Base-by-base conservation (phyloP, 2,888 invertebrate species). In the Chouioia cunea region DNA sequence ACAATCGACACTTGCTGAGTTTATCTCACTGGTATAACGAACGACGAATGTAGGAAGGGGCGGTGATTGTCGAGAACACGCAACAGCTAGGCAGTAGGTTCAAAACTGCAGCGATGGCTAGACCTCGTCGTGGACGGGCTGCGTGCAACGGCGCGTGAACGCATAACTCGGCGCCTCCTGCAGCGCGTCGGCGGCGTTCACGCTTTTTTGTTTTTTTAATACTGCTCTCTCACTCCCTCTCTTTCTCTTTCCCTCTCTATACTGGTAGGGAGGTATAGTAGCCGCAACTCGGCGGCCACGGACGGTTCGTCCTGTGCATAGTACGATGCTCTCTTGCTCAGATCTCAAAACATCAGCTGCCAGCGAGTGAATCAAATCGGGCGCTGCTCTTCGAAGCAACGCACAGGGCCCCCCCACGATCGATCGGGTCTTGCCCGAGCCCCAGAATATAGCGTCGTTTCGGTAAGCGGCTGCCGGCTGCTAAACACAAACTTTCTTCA, bases 161-260 rank as follows among this genome's bases (percentile, higher is more conserved):
- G 64, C 64, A 70, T 70, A 23, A 50, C 68, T 43, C 18, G 44
- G 36, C 52, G 52, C 60, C 63, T 53, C 27, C 57, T 63, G 56
- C 47, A 53, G 58, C 47, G 58, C 47, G 44, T 47, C 16, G 44
- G 16, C 15, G 36, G 18, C 20, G 46, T 15, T 46, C 14, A 10
- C 52, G 2, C 63, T 53, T 18, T 22, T n/a, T 56, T n/a, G n/a
- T n/a, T 27, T 16, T 23, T 18, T 54, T 27, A 22, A 15, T 52
- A 1, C 43, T 52, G 36, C 18, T 43, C 43, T 36, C 14, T 64
- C 63, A 20, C 52, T 22, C 12, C 22, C 22, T 63, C 52, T 50
- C 43, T 18, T 15, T 14, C 52, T 62, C 44, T 16, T 18, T 44
- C 53, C 10, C 23, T 44, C 63, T 18, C 44, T 44, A 15, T 8